phyloP scores from a whole-genome alignment of 2,888 invertebrate genomes.

The Macrosiphum euphorbiae region DNA sequence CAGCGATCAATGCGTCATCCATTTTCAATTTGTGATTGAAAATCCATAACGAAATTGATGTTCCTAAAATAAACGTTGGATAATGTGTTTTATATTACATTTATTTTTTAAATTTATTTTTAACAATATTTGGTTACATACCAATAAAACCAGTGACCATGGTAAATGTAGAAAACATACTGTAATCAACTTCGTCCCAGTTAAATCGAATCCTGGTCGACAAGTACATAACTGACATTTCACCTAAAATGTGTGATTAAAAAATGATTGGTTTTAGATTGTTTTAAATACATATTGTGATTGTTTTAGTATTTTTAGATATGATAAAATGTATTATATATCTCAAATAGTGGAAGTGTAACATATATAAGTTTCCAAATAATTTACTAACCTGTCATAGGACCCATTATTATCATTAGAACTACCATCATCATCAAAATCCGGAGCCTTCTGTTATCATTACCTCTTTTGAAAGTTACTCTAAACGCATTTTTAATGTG shows the following conservation, averaged over 20 bases:
- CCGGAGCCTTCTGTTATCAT: conserved; percentile 47
- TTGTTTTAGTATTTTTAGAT: neutral
- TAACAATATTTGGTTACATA: conserved; percentile 69
- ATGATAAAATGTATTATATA: neutral
- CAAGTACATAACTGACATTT: conserved; percentile 62
- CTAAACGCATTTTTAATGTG: conserved; percentile 43
- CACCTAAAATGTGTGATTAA: conserved; percentile 20
- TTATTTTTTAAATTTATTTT: neutral
- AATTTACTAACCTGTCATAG: conserved; percentile 50
- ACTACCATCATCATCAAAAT: conserved; percentile 55
- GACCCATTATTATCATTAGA: conserved; percentile 58
- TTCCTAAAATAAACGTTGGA: conserved; percentile 1
- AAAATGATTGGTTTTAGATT: neutral
- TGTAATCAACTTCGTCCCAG: conserved; percentile 90
- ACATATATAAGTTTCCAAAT: neutral
- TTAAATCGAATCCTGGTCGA: conserved; percentile 71
- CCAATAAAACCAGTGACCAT: conserved; percentile 86
- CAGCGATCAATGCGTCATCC: conserved; percentile 51
- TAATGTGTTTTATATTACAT: neutral
- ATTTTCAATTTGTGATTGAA: conserved; percentile 57
- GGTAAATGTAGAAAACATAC: conserved; percentile 86
- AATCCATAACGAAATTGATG: conserved; percentile 57
- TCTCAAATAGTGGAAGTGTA: neutral
- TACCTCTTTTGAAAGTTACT: conserved; percentile 50
- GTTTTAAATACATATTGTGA: too few species aligned